Conservation (phyloP, 2,113 vertebrate species). For the Platysteira castanea region DNA sequence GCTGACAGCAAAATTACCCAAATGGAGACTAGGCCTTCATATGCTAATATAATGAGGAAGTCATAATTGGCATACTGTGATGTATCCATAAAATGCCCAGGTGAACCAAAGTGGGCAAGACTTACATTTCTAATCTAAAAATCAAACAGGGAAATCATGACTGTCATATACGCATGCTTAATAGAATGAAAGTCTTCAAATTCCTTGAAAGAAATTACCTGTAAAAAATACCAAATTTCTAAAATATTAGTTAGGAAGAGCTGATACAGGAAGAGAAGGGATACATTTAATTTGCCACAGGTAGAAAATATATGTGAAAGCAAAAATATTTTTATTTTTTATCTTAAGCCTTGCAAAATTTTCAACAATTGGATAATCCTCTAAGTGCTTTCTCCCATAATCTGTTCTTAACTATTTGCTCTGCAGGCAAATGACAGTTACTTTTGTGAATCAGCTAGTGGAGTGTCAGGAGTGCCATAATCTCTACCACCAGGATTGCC, state of each 20-base stretch:
- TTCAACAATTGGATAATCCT: slow-evolving; percentile 21
- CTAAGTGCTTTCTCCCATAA: slow-evolving; percentile 26
- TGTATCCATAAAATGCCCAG: background rate
- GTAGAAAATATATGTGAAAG: background rate
- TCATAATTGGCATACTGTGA: background rate
- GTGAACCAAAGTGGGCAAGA: background rate
- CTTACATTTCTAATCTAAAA: background rate
- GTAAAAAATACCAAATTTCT: background rate
- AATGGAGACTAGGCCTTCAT: background rate
- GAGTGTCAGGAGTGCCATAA: slow-evolving; percentile 99
- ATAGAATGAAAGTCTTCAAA: background rate
- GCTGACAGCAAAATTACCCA: background rate
- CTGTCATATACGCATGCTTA: background rate
- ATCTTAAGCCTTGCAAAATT: slow-evolving; percentile 6
- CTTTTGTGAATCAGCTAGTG: slow-evolving; percentile 93
- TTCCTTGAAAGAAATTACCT: background rate
- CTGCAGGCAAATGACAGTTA: slow-evolving; percentile 95
- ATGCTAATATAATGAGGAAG: background rate
- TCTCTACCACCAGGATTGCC: slow-evolving; percentile 98
- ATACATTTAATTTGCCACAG: background rate
- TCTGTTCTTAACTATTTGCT: slow-evolving; percentile 58
- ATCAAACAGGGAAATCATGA: background rate
- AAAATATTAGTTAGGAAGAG: background rate
- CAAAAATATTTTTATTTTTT: background rate
- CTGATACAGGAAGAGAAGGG: background rate